Evolutionary conservation across 2,888 invertebrate species (phyloP), one percentile per base, ranked within the genome.

Genomic region (Dexiosoma caninum): DNA sequence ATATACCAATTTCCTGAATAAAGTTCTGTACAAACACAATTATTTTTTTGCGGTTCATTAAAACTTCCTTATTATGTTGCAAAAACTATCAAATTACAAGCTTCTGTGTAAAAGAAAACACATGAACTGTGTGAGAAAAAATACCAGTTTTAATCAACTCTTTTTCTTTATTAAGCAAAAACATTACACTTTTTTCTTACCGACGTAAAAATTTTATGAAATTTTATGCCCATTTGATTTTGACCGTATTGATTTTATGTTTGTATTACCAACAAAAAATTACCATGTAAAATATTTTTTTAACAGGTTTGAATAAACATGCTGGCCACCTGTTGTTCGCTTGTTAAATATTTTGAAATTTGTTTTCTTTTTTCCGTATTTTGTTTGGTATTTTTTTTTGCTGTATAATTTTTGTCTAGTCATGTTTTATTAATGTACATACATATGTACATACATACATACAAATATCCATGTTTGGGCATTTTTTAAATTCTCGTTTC

Each of bases 181-280:
- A 42, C 19, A 23, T 14, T 30, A 0, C 9, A 32, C n/a, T 71
- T 67, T 37, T 46, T 62, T 49, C n/a, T n/a, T n/a, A 9, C 23
- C n/a, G 64, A 57, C 49, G 62, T 44, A 40, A 67, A n/a, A n/a
- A n/a, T n/a, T n/a, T 80, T 76, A 76, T 80, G 76, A 80, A 80
- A 76, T 76, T 78, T 66, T 71, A 59, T 59, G 79, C 70, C 59
- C 71, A 12, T 67, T 40, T 71, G 66, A 60, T 53, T 80, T 60
- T 77, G 10, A 42, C 53, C 16, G 64, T 44, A 10, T 16, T 9
- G 23, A 27, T 55, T 7, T 60, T 51, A 9, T 30, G 14, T 62
- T 14, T 32, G 27, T 42, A 32, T 66, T 60, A 66, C 14, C 23
- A 19, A 30, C 35, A 49, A 0, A 53, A 10, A 23, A 12, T 35